Evolutionary conservation across 2,888 invertebrate genomes (phyloP).

Genomic region (Pachydiplax longipennis): DNA sequence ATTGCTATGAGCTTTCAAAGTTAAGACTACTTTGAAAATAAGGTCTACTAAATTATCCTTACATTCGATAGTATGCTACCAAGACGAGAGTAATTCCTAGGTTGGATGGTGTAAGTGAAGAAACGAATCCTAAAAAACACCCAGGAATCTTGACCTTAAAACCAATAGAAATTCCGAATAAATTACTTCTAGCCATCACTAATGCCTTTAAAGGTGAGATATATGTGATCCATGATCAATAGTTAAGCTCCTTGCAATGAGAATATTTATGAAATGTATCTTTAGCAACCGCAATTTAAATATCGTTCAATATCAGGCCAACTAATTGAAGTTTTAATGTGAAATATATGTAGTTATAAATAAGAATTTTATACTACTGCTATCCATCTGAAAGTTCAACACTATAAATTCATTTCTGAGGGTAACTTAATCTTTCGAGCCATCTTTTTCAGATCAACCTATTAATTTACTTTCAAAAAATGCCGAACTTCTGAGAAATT

Average conservation of each 20-base stretch:
- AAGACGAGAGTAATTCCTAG: conserved; percentile 60
- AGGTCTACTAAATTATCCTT: background rate
- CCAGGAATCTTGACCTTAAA: conserved; percentile 71
- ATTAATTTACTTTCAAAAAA: conserved; percentile 66
- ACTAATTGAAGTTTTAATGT: background rate
- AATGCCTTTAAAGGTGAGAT: conserved; percentile 63
- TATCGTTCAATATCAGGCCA: too few species aligned
- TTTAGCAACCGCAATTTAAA: too few species aligned
- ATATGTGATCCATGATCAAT: conserved; percentile 19
- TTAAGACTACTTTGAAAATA: too few species aligned
- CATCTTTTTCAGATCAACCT: conserved; percentile 62
- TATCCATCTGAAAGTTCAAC: background rate
- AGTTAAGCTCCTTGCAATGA: background rate
- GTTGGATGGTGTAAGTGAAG: conserved; percentile 51
- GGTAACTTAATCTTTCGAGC: too few species aligned
- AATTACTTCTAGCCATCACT: conserved; percentile 67
- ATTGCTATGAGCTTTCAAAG: too few species aligned
- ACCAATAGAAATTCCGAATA: conserved; percentile 66
- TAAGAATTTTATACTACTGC: background rate
- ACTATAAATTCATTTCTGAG: too few species aligned
- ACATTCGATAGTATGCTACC: background rate
- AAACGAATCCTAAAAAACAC: conserved; percentile 72
- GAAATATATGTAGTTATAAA: background rate
- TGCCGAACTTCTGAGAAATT: conserved; percentile 65
- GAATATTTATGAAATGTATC: background rate